These are phyloP conservation scores for Drosophila truncata DNA, from an alignment of 1,140 invertebrate species.

Conservation along the genomic window DNA sequence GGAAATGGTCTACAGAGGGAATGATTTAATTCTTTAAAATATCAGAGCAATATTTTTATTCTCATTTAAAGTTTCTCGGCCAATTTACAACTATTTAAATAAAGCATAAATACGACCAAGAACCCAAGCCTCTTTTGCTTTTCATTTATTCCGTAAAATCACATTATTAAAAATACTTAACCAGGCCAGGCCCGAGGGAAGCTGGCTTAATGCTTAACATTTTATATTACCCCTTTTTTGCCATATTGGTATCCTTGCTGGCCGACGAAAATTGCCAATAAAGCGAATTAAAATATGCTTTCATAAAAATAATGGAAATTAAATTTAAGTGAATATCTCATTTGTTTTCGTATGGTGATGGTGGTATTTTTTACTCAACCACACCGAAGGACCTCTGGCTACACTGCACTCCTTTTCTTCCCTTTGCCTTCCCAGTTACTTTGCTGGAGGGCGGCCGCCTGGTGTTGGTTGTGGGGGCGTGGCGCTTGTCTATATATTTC, in stretches of 20 bases:
- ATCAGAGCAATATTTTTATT: background rate
- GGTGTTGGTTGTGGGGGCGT: constrained; percentile 49
- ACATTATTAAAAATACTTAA: constrained; percentile 51
- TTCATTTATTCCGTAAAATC: constrained; percentile 16
- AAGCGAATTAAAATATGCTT: constrained; percentile 79
- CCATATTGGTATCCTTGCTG: constrained; percentile 34
- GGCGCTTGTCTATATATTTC: constrained; percentile 66
- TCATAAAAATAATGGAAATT: constrained; percentile 76
- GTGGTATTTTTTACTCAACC: constrained; percentile 58
- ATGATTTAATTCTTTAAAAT: background rate
- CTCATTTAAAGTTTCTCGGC: background rate
- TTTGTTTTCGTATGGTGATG: constrained; percentile 26
- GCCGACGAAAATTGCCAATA: constrained; percentile 68
- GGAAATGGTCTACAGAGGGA: background rate
- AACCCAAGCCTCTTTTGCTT: background rate
- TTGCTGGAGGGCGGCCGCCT: constrained; percentile 18
- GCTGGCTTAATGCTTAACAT: constrained; percentile 17
- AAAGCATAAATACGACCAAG: constrained; percentile 8
- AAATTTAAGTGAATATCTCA: constrained; percentile 68
- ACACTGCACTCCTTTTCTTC: constrained; percentile 23
- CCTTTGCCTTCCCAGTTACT: constrained; percentile 42
- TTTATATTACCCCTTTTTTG: constrained; percentile 15
- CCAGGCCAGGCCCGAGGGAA: background rate
- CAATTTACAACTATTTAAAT: constrained; percentile 3
- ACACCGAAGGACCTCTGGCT: constrained; percentile 20